Conservation (phyloP, 2,888 invertebrate species). For the Idaea straminata region DNA sequence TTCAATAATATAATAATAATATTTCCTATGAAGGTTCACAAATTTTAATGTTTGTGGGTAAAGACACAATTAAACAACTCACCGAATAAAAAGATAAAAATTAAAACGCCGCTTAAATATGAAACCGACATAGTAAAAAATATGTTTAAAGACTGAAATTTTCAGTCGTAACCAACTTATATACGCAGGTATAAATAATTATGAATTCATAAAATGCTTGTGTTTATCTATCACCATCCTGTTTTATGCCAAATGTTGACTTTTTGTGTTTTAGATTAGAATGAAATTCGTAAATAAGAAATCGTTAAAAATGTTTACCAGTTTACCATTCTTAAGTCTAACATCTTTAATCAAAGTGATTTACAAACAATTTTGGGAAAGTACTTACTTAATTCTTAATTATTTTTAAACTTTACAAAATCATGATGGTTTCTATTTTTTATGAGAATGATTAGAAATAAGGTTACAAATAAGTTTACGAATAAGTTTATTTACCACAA, state of each 20-base stretch:
- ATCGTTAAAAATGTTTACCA: neutral
- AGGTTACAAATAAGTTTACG: too few relatives aligned
- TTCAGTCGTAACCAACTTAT: neutral
- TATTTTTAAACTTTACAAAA: too few relatives aligned
- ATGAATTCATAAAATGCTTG: neutral
- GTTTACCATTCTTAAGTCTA: neutral
- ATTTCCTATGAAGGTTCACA: neutral
- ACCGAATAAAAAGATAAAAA: conserved; percentile 8
- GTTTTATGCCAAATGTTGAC: neutral
- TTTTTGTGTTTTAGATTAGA: neutral
- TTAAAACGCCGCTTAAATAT: conserved; percentile 4
- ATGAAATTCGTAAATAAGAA: neutral
- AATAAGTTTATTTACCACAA: too few relatives aligned
- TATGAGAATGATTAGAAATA: too few relatives aligned
- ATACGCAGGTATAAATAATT: neutral
- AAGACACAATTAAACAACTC: neutral
- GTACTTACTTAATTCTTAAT: too few relatives aligned
- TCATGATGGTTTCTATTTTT: too few relatives aligned
- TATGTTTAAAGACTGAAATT: neutral
- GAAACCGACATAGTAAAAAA: neutral
- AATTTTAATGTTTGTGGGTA: neutral
- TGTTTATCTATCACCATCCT: neutral
- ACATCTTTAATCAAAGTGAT: too few relatives aligned
- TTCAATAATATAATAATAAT: too few relatives aligned
- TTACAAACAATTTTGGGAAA: too few relatives aligned